These are phyloP conservation scores for Callionymus lyra DNA, from an alignment of 2,113 vertebrate species.

Conservation along the genomic window DNA sequence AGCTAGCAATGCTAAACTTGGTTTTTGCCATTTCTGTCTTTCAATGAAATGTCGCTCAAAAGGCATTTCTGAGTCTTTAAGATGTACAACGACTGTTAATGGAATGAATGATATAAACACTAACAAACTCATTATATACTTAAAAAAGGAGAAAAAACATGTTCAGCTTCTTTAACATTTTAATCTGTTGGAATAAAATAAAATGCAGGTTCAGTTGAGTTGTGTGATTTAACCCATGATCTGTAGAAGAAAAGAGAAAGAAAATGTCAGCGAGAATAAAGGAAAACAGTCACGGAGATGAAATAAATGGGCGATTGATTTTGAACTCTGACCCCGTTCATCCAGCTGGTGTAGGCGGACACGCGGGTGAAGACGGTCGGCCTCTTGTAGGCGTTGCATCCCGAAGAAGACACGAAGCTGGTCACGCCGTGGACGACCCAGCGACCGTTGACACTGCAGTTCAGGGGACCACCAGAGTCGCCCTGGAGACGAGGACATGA, in stretches of 20 bases:
- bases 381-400: constrained; percentile 72
- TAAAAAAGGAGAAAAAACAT: background rate
- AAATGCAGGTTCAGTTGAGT: constrained; percentile 15
- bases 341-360: constrained; percentile 81
- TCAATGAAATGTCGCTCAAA: too few relatives aligned
- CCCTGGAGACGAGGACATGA: constrained; percentile 60
- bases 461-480: constrained; percentile 83
- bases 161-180: constrained; percentile 16
- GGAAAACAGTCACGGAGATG: background rate
- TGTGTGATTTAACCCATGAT: constrained; percentile 50
- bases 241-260: constrained; percentile 35
- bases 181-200: constrained; percentile 23
- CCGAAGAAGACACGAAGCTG: constrained; percentile 78
- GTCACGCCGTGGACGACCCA: constrained; percentile 78
- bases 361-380: constrained; percentile 86
- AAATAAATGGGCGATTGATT: background rate
- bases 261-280: constrained; percentile 5
- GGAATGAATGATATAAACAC: too few relatives aligned
- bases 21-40: too few relatives aligned
- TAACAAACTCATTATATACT: too few relatives aligned
- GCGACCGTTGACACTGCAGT: constrained; percentile 69
- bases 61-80: too few relatives aligned
- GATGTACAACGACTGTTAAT: too few relatives aligned
- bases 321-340: constrained; percentile 65
- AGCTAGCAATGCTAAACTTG: too few relatives aligned